A percentile compares a stretch with the other conserved stretches of the same genome.
Evolutionary conservation across 2,113 vertebrate species (phyloP).

Genomic region (Sylvicapra grimmia): DNA sequence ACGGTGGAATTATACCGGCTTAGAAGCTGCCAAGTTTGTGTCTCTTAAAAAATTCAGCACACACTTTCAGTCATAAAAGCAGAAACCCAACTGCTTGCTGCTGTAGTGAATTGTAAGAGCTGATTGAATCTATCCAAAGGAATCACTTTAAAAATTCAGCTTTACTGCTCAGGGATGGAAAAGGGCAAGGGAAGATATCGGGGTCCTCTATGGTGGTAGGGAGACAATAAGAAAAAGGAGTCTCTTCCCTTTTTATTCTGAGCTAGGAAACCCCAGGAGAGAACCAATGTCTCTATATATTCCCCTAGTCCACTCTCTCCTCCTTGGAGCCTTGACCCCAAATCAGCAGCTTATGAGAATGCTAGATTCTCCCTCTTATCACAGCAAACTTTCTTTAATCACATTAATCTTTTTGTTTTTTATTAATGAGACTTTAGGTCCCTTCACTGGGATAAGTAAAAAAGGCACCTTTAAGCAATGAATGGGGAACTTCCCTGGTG

Average conservation of each 20-base stretch:
- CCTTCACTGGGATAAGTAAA: neutral
- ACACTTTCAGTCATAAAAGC: slow-evolving; percentile 17
- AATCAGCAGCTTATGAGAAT: neutral
- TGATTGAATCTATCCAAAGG: slow-evolving; percentile 60
- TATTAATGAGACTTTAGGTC: neutral
- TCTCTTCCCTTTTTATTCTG: neutral
- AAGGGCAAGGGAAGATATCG: neutral
- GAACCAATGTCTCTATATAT: neutral
- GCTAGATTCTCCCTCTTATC: neutral
- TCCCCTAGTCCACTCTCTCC: neutral
- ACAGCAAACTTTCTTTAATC: neutral
- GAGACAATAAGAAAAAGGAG: neutral
- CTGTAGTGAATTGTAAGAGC: slow-evolving; percentile 48
- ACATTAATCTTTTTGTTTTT: neutral
- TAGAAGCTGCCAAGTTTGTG: slow-evolving; percentile 54
- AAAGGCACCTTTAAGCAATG: neutral
- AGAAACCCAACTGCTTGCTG: slow-evolving; percentile 5
- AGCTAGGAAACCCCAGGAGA: neutral
- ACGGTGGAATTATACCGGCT: slow-evolving; percentile 49
- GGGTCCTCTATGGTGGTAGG: neutral
- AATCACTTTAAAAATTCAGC: slow-evolving; percentile 26
- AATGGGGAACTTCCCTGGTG: neutral
- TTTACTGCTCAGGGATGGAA: slow-evolving; percentile 18
- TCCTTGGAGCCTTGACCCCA: neutral
- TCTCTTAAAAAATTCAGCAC: slow-evolving; percentile 67